Base-by-base conservation (phyloP, 2,113 vertebrate genomes). In the Seriola dumerili region DNA sequence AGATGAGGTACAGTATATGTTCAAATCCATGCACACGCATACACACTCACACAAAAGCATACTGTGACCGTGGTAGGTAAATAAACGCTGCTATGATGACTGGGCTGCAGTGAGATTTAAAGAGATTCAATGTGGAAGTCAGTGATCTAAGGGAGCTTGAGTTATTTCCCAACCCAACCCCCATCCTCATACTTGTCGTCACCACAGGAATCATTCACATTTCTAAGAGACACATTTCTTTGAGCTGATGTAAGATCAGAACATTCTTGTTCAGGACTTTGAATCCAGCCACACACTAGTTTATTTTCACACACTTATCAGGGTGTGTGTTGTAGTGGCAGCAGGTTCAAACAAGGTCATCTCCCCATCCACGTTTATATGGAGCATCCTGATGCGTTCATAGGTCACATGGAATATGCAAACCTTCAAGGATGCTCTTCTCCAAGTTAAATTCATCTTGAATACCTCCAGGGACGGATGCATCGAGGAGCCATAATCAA, bases 51-150 rank as follows among this genome's bases (percentile, higher is more conserved):
- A 58, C 52, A 78, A 4, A 55, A n/a, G 63, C 23, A 32, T 25
- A 52, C 25, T 42, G 70, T 61, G n/a, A 46, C 54, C 69, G 17
- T 34, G 64, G 52, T 59, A 61, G 72, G 23, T 80, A 77, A 65
- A 81, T 68, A 48, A 75, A 65, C 3, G 1, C 54, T 38, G 8
- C 21, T 17, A 8, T 1, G 23, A 79, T 72, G 50, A 65, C 21
- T 54, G 17, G n/a, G n/a, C 3, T 1, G n/a, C 52, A 40, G 32
- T 7, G 16, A 71, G 21, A 59, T 48, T 72, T 58, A 52, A 72
- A 54, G 52, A 12, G 12, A 16, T 48, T 46, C 34, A 40, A 5
- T 52, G 16, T 44, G 54, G 25, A 67, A 50, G 29, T 72, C 57
- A 70, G 34, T 52, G 13, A 36, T 36, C 23, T 59, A 8, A 54